These are phyloP conservation scores for Pachyseris speciosa DNA, from an alignment of 64 coral and sea anemone genomes.

Conservation along the genomic window DNA sequence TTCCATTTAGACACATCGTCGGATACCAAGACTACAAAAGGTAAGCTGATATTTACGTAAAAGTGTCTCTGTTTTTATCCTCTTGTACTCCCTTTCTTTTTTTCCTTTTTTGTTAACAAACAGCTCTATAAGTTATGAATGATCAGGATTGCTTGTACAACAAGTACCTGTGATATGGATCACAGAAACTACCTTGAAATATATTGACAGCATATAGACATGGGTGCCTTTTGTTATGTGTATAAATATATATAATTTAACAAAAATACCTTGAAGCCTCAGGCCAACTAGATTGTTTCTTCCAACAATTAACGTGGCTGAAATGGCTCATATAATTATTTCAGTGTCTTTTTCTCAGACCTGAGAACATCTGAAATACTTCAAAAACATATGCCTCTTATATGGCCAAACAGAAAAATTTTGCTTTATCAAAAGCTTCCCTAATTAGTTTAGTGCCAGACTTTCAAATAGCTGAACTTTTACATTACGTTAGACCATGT, in stretches of 20 bases:
- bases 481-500: no score
- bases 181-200: neutral
- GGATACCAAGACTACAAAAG: slow-evolving; percentile 15
- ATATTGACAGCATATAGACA: neutral
- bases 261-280: neutral
- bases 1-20: neutral
- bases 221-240: neutral
- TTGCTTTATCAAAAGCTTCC: no score
- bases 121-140: slow-evolving; percentile 17
- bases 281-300: no score
- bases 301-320: no score
- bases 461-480: no score
- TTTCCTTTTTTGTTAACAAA: slow-evolving; percentile 23
- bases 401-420: no score
- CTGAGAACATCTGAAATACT: no score
- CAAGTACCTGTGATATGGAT: slow-evolving; percentile 23
- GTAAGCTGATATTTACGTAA: neutral
- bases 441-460: no score
- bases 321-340: no score
- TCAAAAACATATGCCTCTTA: no score
- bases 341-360: no score
- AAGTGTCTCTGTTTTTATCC: neutral
- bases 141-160: slow-evolving; percentile 16
- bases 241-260: neutral
- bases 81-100: neutral